These are phyloP conservation scores for Hermodice carunculata DNA, from an alignment of 2,888 invertebrate genomes.

Conservation along the genomic window DNA sequence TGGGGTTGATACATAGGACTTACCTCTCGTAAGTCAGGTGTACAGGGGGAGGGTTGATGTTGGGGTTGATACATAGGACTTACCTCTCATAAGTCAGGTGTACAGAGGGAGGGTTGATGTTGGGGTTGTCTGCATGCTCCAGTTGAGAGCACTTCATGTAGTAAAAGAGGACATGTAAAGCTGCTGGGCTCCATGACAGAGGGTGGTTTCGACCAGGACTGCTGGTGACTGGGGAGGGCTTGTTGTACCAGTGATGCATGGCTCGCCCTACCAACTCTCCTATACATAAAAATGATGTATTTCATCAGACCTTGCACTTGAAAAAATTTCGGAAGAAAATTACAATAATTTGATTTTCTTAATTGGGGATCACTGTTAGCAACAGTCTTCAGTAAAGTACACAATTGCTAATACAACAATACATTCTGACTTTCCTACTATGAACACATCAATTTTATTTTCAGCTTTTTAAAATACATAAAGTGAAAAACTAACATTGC, in stretches of 20 bases:
- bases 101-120: conserved; percentile 57
- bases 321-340: no score
- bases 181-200: conserved; percentile 67
- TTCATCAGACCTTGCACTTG: conserved; percentile 45
- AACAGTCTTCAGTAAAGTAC: no score
- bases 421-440: no score
- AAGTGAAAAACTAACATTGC: no score
- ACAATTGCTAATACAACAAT: no score
- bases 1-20: no score
- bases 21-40: no score
- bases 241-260: conserved; percentile 47
- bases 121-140: conserved; percentile 77
- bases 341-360: no score
- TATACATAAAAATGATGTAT: conserved; percentile 8
- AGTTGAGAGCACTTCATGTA: conserved; percentile 84
- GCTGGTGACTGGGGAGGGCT: not conserved
- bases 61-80: conserved; percentile 59
- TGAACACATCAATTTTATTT: no score
- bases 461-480: no score
- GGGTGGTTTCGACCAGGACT: not conserved
- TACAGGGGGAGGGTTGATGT: no score
- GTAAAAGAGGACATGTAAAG: conserved; percentile 86
- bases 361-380: no score
- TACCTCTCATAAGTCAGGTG: conserved; percentile 11
- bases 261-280: conserved; percentile 41